Base-by-base conservation (phyloP, 2,888 invertebrate genomes). In the Lycia hirtaria region DNA sequence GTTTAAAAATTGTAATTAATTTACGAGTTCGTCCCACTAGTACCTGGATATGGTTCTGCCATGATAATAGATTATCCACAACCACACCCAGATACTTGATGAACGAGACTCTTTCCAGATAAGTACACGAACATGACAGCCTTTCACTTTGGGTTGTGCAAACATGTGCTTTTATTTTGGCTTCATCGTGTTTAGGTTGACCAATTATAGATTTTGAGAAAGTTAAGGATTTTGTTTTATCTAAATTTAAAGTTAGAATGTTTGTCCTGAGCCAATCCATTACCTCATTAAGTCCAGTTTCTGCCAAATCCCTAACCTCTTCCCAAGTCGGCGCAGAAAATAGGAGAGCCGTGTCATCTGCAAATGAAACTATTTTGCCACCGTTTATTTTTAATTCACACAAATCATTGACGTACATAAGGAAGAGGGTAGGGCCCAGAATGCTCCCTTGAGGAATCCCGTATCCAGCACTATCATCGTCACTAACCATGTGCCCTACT, bases 331-430 rank as follows among this genome's bases (percentile, higher is more conserved):
- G 10, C 1, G 38, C 38, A 1, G 38, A 19, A 10, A 41, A 41
- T 1, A 41, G 4, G 9, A 41, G 24, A 5, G 24, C 24, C 2
- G 40, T 41, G 10, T 44, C 44, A 30, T 44, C 30, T 3, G 30
- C 44, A 10, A 30, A 44, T 30, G 30, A 15, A 10, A 44, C 17
- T 6, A 44, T 9, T 19, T 19, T 44, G 10, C 44, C 44, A 30
- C 6, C n/a, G 3, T 9, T 19, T 17, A 44, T 17, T 19, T 44
- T 30, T 24, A n/a, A n/a, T n/a, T n/a, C n/a, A n/a, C n/a, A n/a
- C n/a, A n/a, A n/a, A n/a, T n/a, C n/a, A n/a, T n/a, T 38, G 10
- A 20, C 20, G 12, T 41, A 41, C n/a, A 41, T 24, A 4, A 41
- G 7, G 17, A 33, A 38, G 9, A 38, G 20, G 19, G 38, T 38